Base-by-base conservation (phyloP, 2,113 vertebrate genomes). In the Carassius carassius region DNA sequence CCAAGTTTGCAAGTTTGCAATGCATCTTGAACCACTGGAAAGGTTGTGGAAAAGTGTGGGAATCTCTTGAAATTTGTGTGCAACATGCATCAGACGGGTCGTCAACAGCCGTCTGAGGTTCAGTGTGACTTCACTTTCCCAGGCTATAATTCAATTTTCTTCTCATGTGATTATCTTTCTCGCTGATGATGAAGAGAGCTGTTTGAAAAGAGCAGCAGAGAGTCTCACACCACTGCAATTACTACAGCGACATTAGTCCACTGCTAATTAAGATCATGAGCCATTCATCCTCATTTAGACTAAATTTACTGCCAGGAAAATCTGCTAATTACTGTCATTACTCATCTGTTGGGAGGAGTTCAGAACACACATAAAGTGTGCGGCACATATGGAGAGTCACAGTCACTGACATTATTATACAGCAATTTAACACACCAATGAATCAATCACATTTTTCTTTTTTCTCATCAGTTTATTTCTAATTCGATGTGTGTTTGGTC, bases 271-370 rank as follows among this genome's bases (percentile, higher is more conserved):
- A 79, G 37, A 63, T 63, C 62, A 79, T 19, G 37, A 79, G 77
- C 77, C 77, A 79, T 63, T 79, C 77, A 63, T 79, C 58, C 35
- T 63, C 77, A 79, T 79, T 79, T 47, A 79, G 35, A 44, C 21
- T 23, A 25, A 44, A 79, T 25, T 79, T 79, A 79, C 77, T 79
- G 58, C 77, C 35, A 63, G 77, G 54, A 60, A 79, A 63, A 63
- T 23, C 13, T 32, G n/a, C 35, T 79, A 79, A 79, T 79, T 44
- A 79, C 77, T 8, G 8, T 12, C 77, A 79, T 79, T 79, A 79
- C 37, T 79, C 77, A 79, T 25, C 58, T 44, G 56, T 25, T 19
- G 8, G 21, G 29, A n/a, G 21, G 25, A n/a, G 35, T 17, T 25
- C 23, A 37, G 51, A 37, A 37, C 29, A 37, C 73, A 54, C 47